phyloP scores from a whole-genome alignment of 1,140 invertebrate genomes.

The Acromyrmex charruanus region DNA sequence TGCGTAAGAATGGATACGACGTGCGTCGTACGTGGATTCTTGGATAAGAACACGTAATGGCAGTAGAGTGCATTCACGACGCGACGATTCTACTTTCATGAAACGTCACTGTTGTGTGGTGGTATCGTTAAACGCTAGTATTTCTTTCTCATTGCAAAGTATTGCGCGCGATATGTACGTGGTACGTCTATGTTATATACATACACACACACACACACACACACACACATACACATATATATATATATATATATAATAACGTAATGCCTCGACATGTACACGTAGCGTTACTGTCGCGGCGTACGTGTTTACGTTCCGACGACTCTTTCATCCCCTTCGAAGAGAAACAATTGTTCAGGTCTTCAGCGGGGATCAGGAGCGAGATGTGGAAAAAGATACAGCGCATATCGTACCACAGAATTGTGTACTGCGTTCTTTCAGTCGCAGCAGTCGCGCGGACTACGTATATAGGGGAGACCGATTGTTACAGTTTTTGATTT shows the following conservation, averaged over 20 bases:
- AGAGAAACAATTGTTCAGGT: background rate
- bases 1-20: no score
- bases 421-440: background rate
- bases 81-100: background rate
- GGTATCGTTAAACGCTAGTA: background rate
- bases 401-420: background rate
- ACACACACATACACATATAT: no score
- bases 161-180: background rate
- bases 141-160: background rate
- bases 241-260: background rate
- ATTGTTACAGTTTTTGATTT: no score
- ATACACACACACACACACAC: no score
- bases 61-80: background rate
- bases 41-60: background rate
- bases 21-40: no score
- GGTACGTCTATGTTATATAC: background rate
- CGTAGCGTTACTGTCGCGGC: slow-evolving; percentile 20
- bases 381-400: background rate
- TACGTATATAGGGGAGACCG: no score
- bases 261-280: background rate
- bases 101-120: background rate
- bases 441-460: no score
- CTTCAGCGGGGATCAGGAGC: no score
- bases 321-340: slow-evolving; percentile 12
- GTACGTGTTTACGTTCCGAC: slow-evolving; percentile 8